phyloP scores from a whole-genome alignment of 2,113 vertebrate species.

The Pagrus major region DNA sequence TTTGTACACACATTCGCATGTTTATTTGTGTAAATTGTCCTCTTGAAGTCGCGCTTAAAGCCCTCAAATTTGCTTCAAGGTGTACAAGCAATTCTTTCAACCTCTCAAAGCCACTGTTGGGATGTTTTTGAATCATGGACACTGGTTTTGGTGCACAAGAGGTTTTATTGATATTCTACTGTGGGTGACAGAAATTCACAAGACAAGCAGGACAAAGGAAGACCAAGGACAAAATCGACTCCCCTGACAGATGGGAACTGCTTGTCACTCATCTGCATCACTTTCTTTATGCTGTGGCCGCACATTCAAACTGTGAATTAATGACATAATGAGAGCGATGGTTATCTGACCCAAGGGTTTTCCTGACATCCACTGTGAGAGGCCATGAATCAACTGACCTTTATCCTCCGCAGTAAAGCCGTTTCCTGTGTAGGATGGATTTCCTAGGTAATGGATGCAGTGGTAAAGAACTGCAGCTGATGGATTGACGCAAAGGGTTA shows the following conservation, averaged over 20 bases:
- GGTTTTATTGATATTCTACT: conserved; percentile 22
- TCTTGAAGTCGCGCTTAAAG: conserved; percentile 32
- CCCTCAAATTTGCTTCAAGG: conserved; percentile 27
- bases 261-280: conserved; percentile 32
- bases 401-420: conserved; percentile 44
- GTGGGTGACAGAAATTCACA: conserved; percentile 25
- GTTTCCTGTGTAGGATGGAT: conserved; percentile 46
- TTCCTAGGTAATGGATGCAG: conserved; percentile 37
- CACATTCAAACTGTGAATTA: conserved; percentile 60
- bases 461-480: conserved; percentile 26
- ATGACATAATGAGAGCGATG: conserved; percentile 46
- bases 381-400: conserved; percentile 64
- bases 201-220: conserved; percentile 23
- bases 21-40: conserved; percentile 44
- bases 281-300: conserved; percentile 23
- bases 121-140: conserved; percentile 17
- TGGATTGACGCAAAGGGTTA: conserved; percentile 41
- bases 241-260: conserved; percentile 26
- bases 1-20: conserved; percentile 28
- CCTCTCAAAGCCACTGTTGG: conserved; percentile 12
- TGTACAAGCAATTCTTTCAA: conserved; percentile 28
- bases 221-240: conserved; percentile 33
- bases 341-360: conserved; percentile 60
- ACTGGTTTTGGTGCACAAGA: conserved; percentile 12
- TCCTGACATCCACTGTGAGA: conserved; percentile 40